Percentiles rank a stretch among this genome's conserved stretches.
These are phyloP conservation scores for Eospalax fontanierii DNA, from an alignment of 2,797 vertebrate species.

Conservation along the genomic window DNA sequence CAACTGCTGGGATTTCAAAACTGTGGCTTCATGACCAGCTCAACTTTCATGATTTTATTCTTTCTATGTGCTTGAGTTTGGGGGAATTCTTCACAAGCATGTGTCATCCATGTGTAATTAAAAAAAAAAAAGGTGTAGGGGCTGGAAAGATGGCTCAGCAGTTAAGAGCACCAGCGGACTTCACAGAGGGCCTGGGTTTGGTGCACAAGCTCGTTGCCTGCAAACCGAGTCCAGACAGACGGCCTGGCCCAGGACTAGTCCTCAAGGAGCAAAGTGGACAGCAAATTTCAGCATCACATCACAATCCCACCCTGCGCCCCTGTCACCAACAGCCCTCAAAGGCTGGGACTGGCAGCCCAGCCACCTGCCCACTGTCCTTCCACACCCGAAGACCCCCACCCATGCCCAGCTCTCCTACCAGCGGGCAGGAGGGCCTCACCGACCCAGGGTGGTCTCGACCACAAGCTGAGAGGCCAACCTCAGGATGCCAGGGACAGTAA, in stretches of 20 bases:
- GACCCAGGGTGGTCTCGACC: background rate
- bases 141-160: too few species aligned
- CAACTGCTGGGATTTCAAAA: background rate
- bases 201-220: background rate
- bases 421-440: background rate
- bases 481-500: background rate
- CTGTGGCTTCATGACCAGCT: too few species aligned
- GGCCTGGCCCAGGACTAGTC: background rate
- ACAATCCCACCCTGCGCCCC: background rate
- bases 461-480: background rate
- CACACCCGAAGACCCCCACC: too few species aligned
- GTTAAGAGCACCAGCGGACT: too few species aligned
- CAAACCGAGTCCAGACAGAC: background rate
- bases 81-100: too few species aligned
- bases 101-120: too few species aligned
- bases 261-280: background rate
- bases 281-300: background rate
- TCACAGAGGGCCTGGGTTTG: too few species aligned
- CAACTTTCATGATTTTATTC: too few species aligned
- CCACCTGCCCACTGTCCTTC: background rate
- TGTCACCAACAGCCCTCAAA: background rate
- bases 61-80: too few species aligned
- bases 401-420: background rate
- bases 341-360: background rate
- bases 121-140: too few species aligned